These are phyloP conservation scores for Paedocypris sp. DNA, from an alignment of 2,113 vertebrate genomes.

Conservation along the genomic window DNA sequence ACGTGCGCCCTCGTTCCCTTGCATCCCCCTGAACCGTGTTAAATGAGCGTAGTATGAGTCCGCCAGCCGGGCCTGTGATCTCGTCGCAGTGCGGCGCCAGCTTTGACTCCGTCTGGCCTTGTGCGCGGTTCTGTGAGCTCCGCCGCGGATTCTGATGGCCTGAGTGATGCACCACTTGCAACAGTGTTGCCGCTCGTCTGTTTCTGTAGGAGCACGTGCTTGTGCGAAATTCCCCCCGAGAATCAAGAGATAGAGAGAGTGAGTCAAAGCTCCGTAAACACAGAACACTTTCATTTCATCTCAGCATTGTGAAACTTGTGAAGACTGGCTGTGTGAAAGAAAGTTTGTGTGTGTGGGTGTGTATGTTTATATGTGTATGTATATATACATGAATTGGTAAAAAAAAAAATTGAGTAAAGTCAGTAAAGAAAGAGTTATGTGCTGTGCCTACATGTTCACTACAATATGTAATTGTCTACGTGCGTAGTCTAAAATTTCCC, in stretches of 20 bases:
- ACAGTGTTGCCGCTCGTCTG: background rate
- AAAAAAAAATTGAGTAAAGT: too few relatives aligned
- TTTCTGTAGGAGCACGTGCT: conserved; percentile 7
- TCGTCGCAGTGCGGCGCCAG: conserved; percentile 13
- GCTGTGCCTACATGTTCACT: too few relatives aligned
- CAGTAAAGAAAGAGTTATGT: too few relatives aligned
- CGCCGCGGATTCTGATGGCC: conserved; percentile 19
- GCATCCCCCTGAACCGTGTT: conserved; percentile 19
- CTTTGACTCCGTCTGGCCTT: conserved; percentile 7
- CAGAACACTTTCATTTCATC: conserved; percentile 1
- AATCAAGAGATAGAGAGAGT: background rate
- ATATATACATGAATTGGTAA: too few relatives aligned
- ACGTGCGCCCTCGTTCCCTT: conserved; percentile 13
- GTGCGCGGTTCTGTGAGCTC: background rate
- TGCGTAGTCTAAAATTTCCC: too few relatives aligned
- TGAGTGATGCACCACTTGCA: conserved; percentile 26
- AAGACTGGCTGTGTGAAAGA: too few relatives aligned
- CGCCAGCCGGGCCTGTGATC: conserved; percentile 13
- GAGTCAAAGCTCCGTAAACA: background rate
- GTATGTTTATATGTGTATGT: too few relatives aligned
- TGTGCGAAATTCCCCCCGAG: conserved; percentile 24
- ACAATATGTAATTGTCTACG: too few relatives aligned
- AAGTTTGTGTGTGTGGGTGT: too few relatives aligned
- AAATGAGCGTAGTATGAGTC: conserved; percentile 28
- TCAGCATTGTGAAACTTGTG: too few relatives aligned